Base-by-base conservation (phyloP, 2,888 invertebrate species). In the Erebia ligea region DNA sequence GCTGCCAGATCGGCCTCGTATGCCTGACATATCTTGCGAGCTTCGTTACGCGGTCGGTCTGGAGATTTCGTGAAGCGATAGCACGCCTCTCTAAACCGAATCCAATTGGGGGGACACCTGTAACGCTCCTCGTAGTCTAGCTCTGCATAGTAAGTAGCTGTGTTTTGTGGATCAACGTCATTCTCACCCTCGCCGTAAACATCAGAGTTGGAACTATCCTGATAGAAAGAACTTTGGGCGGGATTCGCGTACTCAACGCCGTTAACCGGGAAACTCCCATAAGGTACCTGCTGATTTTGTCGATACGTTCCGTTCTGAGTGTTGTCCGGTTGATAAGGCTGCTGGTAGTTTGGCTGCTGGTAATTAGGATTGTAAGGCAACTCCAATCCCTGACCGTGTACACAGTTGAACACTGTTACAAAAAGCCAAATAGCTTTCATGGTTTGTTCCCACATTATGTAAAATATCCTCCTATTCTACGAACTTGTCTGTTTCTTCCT, bases 41-140 rank as follows among this genome's bases (percentile, higher is more conserved):
- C 98, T 79, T 98, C 98, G 78, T 95, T 96, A 82, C 96, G 95
- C 57, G 95, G 95, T 69, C 96, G 96, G 78, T 95, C 94, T 0
- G 98, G 98, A 6, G 98, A 98, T 81, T 97, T 97, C 3, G 97
- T 97, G 82, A 98, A 99, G 66, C 97, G 95, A 85, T 98, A 98
- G 86, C 99, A 99, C 0, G 96, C 95, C 73, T 96, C 95, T 76
- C 96, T 95, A 82, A 95, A 97, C 45, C 95, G 95, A n/a, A 96
- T 89, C 99, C 99, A 99, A 85, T 97, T 95, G 67, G 96, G 95
- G 0, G 98, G 98, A 87, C 99, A 99, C 69, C 79, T 85, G 74
- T 90, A 92, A 62, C 91, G 82, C 74, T 93, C 91, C 62, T 92
- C 91, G 67, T 88, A 90, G 76, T 93, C 93, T 70, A 91, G 81